phyloP scores from a whole-genome alignment of 2,113 vertebrate species.

The human (Homo sapiens) region DNA sequence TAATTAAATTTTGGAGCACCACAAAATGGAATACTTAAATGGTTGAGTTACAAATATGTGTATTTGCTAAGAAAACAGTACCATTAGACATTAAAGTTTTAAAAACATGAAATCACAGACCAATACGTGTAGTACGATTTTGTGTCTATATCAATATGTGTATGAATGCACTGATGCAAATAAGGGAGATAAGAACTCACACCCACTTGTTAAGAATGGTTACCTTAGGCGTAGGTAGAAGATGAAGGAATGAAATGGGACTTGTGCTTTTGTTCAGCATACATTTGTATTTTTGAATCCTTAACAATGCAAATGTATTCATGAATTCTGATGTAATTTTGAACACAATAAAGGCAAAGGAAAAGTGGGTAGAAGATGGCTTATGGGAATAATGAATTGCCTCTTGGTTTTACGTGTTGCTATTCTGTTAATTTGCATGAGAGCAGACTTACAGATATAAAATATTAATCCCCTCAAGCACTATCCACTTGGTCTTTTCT shows the following conservation, averaged over 20 bases:
- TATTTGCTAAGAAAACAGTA: not conserved
- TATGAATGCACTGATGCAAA: not conserved
- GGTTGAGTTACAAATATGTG: not conserved
- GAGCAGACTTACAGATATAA: not conserved
- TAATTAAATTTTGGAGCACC: not conserved
- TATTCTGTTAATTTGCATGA: not conserved
- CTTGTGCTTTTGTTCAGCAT: not conserved
- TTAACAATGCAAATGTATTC: not conserved
- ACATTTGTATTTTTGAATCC: not conserved
- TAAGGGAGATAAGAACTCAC: not conserved
- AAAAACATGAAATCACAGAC: not conserved
- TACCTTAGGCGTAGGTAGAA: not conserved
- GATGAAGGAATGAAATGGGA: not conserved
- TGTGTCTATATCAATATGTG: not conserved
- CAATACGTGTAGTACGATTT: not conserved
- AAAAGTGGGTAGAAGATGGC: not conserved
- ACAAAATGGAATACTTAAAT: constrained; percentile 19
- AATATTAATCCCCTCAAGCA: not conserved
- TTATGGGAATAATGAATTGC: not conserved
- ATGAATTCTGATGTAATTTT: constrained; percentile 15
- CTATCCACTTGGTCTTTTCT: not conserved
- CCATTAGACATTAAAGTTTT: not conserved
- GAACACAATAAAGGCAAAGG: not conserved
- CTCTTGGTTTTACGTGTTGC: not conserved
- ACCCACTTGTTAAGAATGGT: not conserved